Evolutionary conservation across 2,888 invertebrate species (phyloP).

Genomic region (Nomada lathburiana): DNA sequence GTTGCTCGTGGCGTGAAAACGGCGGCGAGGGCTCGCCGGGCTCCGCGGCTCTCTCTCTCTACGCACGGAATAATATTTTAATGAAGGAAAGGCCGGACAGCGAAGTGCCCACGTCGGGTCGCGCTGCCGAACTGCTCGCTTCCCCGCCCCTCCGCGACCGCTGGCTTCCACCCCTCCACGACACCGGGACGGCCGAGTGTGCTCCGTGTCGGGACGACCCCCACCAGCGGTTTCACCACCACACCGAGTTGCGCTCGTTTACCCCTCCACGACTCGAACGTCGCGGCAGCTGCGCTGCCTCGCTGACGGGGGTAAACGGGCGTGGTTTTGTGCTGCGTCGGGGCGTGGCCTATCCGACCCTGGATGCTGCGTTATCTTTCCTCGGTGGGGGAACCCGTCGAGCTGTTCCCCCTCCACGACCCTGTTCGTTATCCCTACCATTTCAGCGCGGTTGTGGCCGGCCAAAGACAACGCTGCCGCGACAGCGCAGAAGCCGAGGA

Average conservation of each 20-base stretch:
- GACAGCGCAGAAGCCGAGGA: slow-evolving; percentile 72
- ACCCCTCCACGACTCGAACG: slow-evolving; percentile 18
- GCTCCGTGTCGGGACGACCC: slow-evolving; percentile 46
- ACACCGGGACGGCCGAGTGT: slow-evolving; percentile 54
- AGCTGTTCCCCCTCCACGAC: slow-evolving; percentile 16
- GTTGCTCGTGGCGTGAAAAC: slow-evolving; percentile 69
- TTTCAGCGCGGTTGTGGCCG: slow-evolving; percentile 1
- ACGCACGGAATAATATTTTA: slow-evolving; percentile 82
- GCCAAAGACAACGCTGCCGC: slow-evolving; percentile 57
- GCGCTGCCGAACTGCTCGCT: slow-evolving; percentile 84
- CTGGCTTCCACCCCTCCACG: slow-evolving; percentile 76
- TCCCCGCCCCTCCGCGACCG: slow-evolving; percentile 82
- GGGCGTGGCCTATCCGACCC: slow-evolving; percentile 60
- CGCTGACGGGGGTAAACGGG: slow-evolving; percentile 34
- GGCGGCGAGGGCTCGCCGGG: slow-evolving; percentile 71
- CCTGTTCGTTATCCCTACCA: slow-evolving; percentile 13
- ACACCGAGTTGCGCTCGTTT: slow-evolving; percentile 48
- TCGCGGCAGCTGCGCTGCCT: slow-evolving; percentile 33
- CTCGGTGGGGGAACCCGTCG: slow-evolving; percentile 49
- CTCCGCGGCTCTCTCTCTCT: slow-evolving; percentile 72
- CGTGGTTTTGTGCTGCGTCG: slow-evolving; percentile 56
- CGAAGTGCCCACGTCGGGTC: slow-evolving; percentile 84
- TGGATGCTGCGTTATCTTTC: slow-evolving; percentile 63
- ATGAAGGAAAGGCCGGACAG: slow-evolving; percentile 84
- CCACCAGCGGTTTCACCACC: slow-evolving; percentile 54